Conservation (phyloP, 1,140 invertebrate genomes). For the Probaryconus sp. region DNA sequence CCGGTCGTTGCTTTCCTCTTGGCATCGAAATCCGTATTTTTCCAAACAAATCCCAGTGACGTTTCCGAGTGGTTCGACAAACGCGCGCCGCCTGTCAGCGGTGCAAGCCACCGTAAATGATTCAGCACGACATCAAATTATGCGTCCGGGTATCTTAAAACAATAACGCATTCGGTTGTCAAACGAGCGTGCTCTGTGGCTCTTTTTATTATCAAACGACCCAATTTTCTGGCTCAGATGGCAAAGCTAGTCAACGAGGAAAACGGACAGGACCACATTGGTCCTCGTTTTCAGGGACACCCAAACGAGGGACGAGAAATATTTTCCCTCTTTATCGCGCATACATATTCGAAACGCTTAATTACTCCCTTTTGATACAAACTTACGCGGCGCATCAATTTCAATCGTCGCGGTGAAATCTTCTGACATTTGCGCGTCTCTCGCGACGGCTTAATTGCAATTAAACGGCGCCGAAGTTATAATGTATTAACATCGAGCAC, state of each 20-base stretch:
- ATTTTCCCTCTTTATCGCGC: no score
- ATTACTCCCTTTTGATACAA: constrained; percentile 50
- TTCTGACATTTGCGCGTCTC: constrained; percentile 7
- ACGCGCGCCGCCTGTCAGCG: constrained; percentile 35
- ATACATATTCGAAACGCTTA: constrained; percentile 44
- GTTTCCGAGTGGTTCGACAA: constrained; percentile 24
- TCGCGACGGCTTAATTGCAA: constrained; percentile 48
- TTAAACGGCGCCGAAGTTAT: constrained; percentile 39
- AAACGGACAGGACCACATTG: no score
- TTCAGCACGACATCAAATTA: constrained; percentile 46
- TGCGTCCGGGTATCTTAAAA: constrained; percentile 43
- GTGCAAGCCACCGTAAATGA: constrained; percentile 46
- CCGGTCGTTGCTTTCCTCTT: no score
- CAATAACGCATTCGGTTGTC: constrained; percentile 27
- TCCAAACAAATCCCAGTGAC: neutral
- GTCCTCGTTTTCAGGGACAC: no score
- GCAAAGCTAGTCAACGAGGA: constrained; percentile 42
- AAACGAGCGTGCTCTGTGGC: constrained; percentile 32
- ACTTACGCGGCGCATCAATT: constrained; percentile 28
- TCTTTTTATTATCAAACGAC: constrained; percentile 14
- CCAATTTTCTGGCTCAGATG: constrained; percentile 36
- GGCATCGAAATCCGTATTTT: constrained; percentile 6
- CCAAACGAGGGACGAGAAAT: no score
- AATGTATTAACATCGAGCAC: no score
- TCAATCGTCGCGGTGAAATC: constrained; percentile 15